These are phyloP conservation scores for Reticulitermes lucifugus DNA, from an alignment of 2,888 invertebrate genomes.

Conservation along the genomic window DNA sequence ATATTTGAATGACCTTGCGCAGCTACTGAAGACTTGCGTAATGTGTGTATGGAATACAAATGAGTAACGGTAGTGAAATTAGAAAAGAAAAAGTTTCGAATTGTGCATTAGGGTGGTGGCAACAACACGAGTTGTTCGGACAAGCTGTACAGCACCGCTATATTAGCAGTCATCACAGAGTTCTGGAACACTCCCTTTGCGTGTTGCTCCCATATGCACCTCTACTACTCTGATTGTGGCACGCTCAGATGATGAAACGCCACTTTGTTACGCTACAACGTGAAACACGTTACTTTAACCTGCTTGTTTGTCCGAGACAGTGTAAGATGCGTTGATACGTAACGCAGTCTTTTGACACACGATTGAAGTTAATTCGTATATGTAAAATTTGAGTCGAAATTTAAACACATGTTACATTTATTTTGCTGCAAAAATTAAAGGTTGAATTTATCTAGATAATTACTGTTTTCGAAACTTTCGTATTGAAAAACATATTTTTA, in stretches of 20 bases:
- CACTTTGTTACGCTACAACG: not conserved
- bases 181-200: slow-evolving; percentile 24
- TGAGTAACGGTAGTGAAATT: slow-evolving; percentile 1
- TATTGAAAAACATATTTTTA: too few relatives aligned
- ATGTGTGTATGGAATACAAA: not conserved
- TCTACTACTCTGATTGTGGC: slow-evolving; percentile 12
- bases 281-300: not conserved
- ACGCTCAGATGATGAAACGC: not conserved
- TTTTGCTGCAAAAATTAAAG: too few relatives aligned
- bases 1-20: too few relatives aligned
- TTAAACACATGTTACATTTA: too few relatives aligned
- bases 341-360: not conserved
- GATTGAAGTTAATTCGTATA: not conserved
- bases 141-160: not conserved
- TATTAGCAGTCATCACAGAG: slow-evolving; percentile 15
- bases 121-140: slow-evolving; percentile 8
- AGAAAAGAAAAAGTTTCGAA: not conserved
- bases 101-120: slow-evolving; percentile 20
- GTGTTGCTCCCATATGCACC: not conserved
- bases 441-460: too few relatives aligned
- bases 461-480: too few relatives aligned
- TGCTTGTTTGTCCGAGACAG: not conserved
- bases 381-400: too few relatives aligned
- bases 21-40: not conserved
- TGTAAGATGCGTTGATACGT: not conserved